These are phyloP conservation scores for Dynastes maya DNA, from an alignment of 2,888 invertebrate species.

Conservation along the genomic window DNA sequence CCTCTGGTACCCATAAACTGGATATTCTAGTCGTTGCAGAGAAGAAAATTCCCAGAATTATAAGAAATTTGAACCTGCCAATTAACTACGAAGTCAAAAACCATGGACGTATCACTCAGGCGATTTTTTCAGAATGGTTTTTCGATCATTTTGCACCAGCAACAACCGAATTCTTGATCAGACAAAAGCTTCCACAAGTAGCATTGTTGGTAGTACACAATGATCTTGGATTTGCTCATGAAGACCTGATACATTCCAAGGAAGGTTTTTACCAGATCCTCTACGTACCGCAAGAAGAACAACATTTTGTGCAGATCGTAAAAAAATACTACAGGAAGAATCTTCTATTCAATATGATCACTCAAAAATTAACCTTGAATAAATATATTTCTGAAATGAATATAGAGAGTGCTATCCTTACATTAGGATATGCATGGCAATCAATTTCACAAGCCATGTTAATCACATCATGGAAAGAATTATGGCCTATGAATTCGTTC, in stretches of 20 bases:
- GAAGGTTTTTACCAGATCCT: neutral
- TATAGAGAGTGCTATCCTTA: neutral
- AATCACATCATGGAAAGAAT: constrained; percentile 1
- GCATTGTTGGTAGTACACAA: constrained; percentile 6
- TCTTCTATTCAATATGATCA: neutral
- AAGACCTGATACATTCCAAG: constrained; percentile 6
- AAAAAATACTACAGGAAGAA: neutral
- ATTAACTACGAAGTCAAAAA: neutral
- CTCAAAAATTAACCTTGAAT: neutral
- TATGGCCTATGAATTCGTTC: neutral
- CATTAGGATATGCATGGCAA: neutral
- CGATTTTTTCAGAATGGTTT: constrained; percentile 7
- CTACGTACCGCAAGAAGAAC: neutral
- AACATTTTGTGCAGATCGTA: neutral
- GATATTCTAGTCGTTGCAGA: neutral
- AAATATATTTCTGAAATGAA: neutral
- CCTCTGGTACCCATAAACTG: constrained; percentile 20
- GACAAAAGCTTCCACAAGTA: neutral
- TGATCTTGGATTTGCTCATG: neutral
- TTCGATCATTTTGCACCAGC: constrained; percentile 22
- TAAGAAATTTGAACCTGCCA: neutral
- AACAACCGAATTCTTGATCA: neutral
- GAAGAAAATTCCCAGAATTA: neutral
- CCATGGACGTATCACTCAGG: neutral
- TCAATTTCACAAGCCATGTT: neutral